phyloP scores from a whole-genome alignment of 1,140 invertebrate genomes.

The Cydia strobilella region DNA sequence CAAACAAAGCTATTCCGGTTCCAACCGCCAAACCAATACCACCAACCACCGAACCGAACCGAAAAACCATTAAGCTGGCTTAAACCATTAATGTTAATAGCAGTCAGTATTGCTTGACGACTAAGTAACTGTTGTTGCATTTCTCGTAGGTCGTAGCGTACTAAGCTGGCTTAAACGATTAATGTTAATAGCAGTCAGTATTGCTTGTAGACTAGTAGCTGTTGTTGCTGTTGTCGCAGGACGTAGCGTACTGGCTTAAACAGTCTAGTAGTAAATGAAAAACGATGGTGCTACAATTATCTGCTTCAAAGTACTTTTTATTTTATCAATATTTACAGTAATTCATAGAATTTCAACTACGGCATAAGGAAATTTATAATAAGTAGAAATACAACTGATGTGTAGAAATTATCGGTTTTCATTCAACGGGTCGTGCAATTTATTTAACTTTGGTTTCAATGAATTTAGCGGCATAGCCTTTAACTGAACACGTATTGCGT shows the following conservation, averaged over 20 bases:
- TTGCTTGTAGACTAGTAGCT: not conserved
- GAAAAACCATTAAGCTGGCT: no score
- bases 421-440: not conserved
- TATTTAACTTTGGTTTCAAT: constrained; percentile 14
- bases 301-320: not conserved
- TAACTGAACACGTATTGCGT: not conserved
- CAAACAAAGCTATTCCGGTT: no score
- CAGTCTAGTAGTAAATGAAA: not conserved
- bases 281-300: not conserved
- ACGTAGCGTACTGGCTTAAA: not conserved
- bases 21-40: no score
- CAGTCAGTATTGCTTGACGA: not conserved
- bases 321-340: not conserved
- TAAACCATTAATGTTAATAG: not conserved
- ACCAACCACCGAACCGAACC: no score
- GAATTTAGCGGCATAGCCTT: not conserved
- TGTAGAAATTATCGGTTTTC: not conserved
- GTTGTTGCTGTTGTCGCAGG: not conserved
- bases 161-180: not conserved
- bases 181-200: not conserved
- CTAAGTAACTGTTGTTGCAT: not conserved
- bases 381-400: not conserved
- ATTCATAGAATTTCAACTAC: not conserved
- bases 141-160: not conserved
- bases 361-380: not conserved